These are phyloP conservation scores for Dipodomys spectabilis DNA, from an alignment of 2,113 vertebrate species.

Conservation along the genomic window DNA sequence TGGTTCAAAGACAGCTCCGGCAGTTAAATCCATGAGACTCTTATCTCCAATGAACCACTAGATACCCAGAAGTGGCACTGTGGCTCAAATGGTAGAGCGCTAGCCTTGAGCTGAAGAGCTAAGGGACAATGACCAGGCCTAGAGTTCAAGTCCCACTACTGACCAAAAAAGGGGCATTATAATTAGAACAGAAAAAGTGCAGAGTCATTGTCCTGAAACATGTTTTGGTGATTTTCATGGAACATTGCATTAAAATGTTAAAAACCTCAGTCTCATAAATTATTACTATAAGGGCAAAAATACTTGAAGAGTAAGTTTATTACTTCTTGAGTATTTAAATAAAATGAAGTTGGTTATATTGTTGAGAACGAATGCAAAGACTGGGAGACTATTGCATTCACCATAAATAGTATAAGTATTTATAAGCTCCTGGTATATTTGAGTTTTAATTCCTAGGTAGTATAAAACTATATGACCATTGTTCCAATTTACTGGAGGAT, in stretches of 20 bases:
- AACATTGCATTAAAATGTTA: neutral
- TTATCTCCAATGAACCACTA: too few species aligned
- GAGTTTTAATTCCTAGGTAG: neutral
- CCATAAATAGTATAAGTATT: neutral
- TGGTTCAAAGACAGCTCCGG: too few species aligned
- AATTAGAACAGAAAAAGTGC: conserved; percentile 10
- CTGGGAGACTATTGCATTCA: neutral
- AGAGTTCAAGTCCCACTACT: too few species aligned
- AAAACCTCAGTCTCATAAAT: conserved; percentile 3
- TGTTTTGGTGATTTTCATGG: neutral
- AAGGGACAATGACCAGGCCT: too few species aligned
- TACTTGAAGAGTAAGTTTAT: neutral
- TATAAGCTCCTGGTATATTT: neutral
- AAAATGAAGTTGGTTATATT: neutral
- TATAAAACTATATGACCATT: conserved; percentile 1
- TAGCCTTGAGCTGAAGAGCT: too few species aligned
- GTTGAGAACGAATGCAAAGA: conserved; percentile 13
- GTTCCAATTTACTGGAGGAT: neutral
- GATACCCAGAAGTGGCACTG: too few species aligned
- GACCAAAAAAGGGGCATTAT: neutral
- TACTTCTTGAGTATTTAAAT: conserved; percentile 43
- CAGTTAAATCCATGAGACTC: too few species aligned
- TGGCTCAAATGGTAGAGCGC: too few species aligned
- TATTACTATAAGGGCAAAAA: neutral
- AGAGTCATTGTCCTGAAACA: neutral